Base-by-base conservation (phyloP, 2,797 vertebrate species). In the Mareca strepera region DNA sequence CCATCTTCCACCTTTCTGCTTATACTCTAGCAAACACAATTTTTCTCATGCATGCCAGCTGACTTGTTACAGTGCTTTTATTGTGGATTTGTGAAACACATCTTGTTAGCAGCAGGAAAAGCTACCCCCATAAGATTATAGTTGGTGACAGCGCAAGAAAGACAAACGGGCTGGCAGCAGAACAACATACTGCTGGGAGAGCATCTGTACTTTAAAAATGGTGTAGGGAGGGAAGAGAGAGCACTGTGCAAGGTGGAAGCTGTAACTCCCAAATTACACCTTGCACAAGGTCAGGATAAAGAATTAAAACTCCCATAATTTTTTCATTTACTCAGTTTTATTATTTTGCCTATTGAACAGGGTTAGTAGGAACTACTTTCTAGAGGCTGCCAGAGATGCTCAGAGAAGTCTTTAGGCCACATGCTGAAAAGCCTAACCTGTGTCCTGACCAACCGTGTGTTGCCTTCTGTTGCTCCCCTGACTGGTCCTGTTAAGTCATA, bases 381-480 rank as follows among this genome's bases (percentile, higher is more conserved):
- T 59, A 26, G 53, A 59, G 44, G 16, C 62, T 91, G 60, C 17
- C 53, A 76, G 75, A 74, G 53, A 72, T 90, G 50, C 41, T 87
- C 29, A 11, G 6, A 58, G 46, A 72, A 64, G 31, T 67, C 83
- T 66, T 67, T 9, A 72, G 86, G 50, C 28, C 75, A n/a, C 72
- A 39, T 41, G 43, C 83, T 87, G 77, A 68, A 77, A 88, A 88
- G 43, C 70, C 56, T 59, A 18, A 43, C 52, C 68, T 81, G 82
- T 56, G 79, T 85, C 53, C 89, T 91, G 79, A 70, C 87, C 73
- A 76, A 89, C 82, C 28, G 68, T 82, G 89, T 29, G 91, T 35
- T 75, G 64, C 92, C 89, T 93, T 96, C 91, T 96, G 94, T 67
- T 80, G 31, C 46, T 82, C 44, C 70, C 73, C 64, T 85, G 62